These are phyloP conservation scores for Zeugodacus cucurbitae DNA, from an alignment of 1,140 invertebrate species.

Conservation along the genomic window DNA sequence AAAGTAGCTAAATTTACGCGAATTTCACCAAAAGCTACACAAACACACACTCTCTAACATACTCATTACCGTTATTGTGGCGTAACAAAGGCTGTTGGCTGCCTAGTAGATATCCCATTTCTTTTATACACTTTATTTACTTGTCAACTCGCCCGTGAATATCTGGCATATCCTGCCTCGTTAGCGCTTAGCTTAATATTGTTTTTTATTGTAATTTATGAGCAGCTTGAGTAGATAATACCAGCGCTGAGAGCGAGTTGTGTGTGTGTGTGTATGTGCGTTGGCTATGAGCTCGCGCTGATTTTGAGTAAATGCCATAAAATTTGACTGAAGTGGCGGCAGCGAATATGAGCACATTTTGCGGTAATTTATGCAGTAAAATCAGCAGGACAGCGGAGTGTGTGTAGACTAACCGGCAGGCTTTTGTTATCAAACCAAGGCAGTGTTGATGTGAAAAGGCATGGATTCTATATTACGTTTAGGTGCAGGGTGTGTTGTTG, in stretches of 20 bases:
- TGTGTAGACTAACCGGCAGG: not conserved
- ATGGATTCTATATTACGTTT: not conserved
- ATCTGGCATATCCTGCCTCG: not conserved
- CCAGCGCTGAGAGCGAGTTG: too few species aligned
- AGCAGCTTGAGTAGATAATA: not conserved
- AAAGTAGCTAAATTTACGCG: not conserved
- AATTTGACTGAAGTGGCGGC: not conserved
- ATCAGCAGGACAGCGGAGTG: not conserved
- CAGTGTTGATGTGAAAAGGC: not conserved
- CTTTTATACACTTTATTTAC: not conserved
- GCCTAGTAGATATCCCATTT: not conserved
- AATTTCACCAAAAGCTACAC: too few species aligned
- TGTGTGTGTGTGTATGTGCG: too few species aligned
- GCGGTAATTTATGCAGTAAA: not conserved
- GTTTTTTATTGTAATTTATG: not conserved
- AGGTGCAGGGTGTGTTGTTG: not conserved
- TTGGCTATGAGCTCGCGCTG: too few species aligned
- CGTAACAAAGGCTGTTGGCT: too few species aligned
- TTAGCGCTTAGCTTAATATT: not conserved
- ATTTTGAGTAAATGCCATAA: not conserved
- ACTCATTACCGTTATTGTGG: too few species aligned
- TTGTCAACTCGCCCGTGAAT: not conserved
- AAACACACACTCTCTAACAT: too few species aligned
- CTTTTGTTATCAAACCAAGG: not conserved
- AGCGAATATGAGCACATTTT: too few species aligned